Base-by-base conservation (phyloP, 30 jellyfish, hydroid and myxozoan species). In the Cassiopea andromeda region DNA sequence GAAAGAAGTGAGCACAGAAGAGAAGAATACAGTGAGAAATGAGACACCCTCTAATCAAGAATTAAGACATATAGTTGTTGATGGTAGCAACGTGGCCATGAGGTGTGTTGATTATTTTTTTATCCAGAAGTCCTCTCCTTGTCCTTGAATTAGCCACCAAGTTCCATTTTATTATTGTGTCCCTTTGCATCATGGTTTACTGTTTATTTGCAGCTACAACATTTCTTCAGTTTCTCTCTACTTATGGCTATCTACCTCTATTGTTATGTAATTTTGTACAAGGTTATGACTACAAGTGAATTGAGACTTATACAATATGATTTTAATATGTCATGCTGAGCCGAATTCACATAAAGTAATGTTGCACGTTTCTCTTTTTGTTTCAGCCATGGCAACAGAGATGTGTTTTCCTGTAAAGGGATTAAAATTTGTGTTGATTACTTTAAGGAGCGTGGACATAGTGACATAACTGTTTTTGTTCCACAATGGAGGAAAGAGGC, bases 1-100 rank as follows among this genome's bases (percentile, higher is more conserved):
- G 48, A 44, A 60, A 4, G 92, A 58, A 60, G 73, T 17, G 48
- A 59, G 44, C 68, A 19, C 85, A 67, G 77, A 27, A 3, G 94
- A 49, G 19, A 69, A 38, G n/a, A 48, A 69, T 13, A 47, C 43
- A 6, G 69, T 75, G 2, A 81, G 82, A 58, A 82, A 68, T 2
- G 85, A 87, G 13, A 87, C 69, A 7, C 83, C 85, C 74, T 44
- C 73, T 46, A 59, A 71, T 15, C 59, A 60, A 48, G 78, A 81
- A 8, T 75, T 90, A 15, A 78, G 98, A 61, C 94, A 82, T 69
- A 90, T 94, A 60, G 98, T 94, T 46, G 92, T 94, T 64, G 98
- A 94, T 89, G 98, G 98, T 19, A 94, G 98, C 92, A 94, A 94
- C 89, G 97, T 94, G 38, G 98, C 98, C 14, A 94, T 94, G 98